Conservation (phyloP, 2,113 vertebrate genomes). For the Telmatochromis bifrenatus region DNA sequence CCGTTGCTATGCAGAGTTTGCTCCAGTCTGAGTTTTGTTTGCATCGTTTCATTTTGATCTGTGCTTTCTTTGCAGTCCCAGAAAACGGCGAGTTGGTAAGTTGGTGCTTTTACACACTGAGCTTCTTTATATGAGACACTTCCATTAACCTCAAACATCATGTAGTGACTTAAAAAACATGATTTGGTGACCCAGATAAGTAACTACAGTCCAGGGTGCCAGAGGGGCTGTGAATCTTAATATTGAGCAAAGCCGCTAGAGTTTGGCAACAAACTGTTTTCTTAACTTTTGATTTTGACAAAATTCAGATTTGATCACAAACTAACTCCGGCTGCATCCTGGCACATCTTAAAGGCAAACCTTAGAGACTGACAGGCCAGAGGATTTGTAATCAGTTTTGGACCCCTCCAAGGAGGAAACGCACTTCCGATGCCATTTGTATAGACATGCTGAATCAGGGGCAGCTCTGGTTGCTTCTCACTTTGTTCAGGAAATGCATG, state of each 20-base stretch:
- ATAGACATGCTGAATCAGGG: neutral
- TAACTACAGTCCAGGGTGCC: neutral
- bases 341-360: neutral
- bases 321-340: neutral
- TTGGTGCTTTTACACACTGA: neutral
- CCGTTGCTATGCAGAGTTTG: neutral
- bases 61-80: slow-evolving; percentile 75
- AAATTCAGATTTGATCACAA: neutral
- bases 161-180: neutral
- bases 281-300: neutral
- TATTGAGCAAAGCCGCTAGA: neutral
- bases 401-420: neutral
- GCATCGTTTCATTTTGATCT: neutral
- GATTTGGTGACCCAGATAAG: neutral
- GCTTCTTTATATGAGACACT: neutral
- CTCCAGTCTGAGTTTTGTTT: neutral
- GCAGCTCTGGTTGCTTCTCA: neutral
- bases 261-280: neutral
- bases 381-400: neutral
- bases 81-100: slow-evolving; percentile 94
- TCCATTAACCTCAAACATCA: neutral
- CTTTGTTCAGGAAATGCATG: neutral
- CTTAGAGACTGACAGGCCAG: neutral
- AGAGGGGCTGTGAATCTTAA: neutral
- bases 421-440: neutral